Conservation (phyloP, 2,888 invertebrate species). For the Cryptocheilus praepositus region DNA sequence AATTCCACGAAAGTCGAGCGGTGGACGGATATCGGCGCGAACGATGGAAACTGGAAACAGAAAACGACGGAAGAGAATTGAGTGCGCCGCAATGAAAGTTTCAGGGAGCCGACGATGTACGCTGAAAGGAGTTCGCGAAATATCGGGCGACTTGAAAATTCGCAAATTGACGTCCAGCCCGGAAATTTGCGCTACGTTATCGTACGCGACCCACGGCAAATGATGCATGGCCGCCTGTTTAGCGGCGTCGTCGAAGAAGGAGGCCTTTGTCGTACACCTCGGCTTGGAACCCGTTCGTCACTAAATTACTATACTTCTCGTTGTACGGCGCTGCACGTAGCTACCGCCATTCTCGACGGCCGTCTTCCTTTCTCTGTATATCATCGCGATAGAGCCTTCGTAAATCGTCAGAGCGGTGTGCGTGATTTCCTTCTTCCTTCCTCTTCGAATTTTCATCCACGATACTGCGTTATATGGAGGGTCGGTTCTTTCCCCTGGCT, state of each 20-base stretch:
- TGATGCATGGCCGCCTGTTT: conserved; percentile 37
- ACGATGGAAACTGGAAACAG: too few species aligned
- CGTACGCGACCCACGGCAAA: not conserved
- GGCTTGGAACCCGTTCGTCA: conserved; percentile 39
- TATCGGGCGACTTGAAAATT: too few species aligned
- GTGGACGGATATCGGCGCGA: too few species aligned
- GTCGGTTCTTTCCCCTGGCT: too few species aligned
- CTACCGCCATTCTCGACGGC: not conserved
- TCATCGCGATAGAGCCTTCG: conserved; percentile 38
- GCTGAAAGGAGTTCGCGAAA: too few species aligned
- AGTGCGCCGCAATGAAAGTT: too few species aligned
- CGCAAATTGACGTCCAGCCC: conserved; percentile 17
- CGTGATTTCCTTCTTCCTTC: conserved; percentile 34
- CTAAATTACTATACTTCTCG: conserved; percentile 37
- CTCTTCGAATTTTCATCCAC: not conserved
- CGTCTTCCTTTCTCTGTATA: not conserved
- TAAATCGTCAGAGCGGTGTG: conserved; percentile 30
- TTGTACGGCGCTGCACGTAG: conserved; percentile 6
- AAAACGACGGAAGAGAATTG: too few species aligned
- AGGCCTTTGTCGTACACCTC: not conserved
- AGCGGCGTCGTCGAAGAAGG: conserved; percentile 21
- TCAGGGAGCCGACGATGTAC: too few species aligned
- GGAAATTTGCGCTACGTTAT: conserved; percentile 12
- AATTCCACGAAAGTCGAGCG: too few species aligned
- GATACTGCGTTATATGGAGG: not conserved